Percentiles rank a stretch among this genome's conserved stretches.
These are phyloP conservation scores for Palythoa grandiflora DNA, from an alignment of 92 coral and sea anemone species.

Conservation along the genomic window DNA sequence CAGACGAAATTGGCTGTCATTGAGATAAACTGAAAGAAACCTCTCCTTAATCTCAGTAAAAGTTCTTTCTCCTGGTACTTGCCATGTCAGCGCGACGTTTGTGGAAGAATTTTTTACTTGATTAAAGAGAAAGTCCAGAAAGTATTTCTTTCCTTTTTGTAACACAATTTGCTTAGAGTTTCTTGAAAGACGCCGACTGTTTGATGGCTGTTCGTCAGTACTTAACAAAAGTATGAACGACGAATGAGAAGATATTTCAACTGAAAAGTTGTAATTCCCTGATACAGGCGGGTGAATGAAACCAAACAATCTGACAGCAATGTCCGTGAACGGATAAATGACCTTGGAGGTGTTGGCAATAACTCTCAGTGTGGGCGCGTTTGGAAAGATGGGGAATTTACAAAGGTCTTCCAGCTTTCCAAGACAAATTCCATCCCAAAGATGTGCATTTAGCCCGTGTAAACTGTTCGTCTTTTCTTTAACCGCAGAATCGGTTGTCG, in stretches of 20 bases:
- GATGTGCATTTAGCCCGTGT: constrained; percentile 26
- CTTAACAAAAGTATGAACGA: constrained; percentile 11
- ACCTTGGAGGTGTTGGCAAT: neutral
- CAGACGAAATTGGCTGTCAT: neutral
- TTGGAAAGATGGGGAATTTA: constrained; percentile 26
- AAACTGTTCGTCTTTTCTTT: neutral
- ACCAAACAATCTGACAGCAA: constrained; percentile 53
- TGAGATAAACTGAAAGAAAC: constrained; percentile 14
- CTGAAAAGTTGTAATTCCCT: constrained; percentile 47
- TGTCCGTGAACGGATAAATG: neutral
- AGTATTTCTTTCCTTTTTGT: constrained; percentile 16
- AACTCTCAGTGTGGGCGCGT: constrained; percentile 23
- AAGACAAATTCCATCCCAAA: constrained; percentile 15
- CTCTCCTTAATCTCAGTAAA: neutral
- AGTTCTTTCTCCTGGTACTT: neutral
- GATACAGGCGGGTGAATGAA: constrained; percentile 43
- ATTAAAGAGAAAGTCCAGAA: constrained; percentile 6
- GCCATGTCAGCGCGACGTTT: constrained; percentile 38
- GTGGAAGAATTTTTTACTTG: constrained; percentile 27
- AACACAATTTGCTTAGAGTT: constrained; percentile 3
- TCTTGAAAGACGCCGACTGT: neutral
- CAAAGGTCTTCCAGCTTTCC: neutral
- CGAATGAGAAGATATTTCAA: constrained; percentile 13
- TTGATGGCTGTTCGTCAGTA: constrained; percentile 19
- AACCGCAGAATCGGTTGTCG: neutral